Base-by-base conservation (phyloP, 1,140 invertebrate genomes). In the Zaprionus vittiger region DNA sequence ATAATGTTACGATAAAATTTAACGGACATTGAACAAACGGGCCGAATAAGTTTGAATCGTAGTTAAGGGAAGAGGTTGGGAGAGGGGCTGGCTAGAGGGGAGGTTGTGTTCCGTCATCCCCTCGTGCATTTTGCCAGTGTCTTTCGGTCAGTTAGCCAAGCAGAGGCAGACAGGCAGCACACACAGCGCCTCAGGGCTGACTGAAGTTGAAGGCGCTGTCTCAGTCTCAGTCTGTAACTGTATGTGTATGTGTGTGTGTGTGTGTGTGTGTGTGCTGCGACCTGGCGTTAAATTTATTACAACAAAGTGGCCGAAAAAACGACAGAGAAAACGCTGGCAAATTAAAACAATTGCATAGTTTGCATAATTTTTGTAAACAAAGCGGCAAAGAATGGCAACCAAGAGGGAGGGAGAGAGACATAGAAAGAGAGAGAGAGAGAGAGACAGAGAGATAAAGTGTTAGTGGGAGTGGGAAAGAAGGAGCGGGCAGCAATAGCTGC, bases 281-380 rank as follows among this genome's bases (percentile, higher is more conserved):
- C 70, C 68, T 80, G 73, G 83, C 83, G 83, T 86, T 85, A 82
- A 85, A 85, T 85, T 85, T 85, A 86, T 85, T 85, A 49, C 82
- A 81, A 83, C 59, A 83, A 68, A 73, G 57, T 75, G 76, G 56
- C 72, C 77, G 47, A 74, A 80, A 84, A 74, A 71, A 34, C 17
- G 11, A 34, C 24, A 44, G 24, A 44, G 54, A 52, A 56, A 79
- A 65, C n/a, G 57, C 20, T 56, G 61, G 65, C 28, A 76, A 85
- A 86, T 82, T 82, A 86, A 86, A 86, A 82, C 83, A 86, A 86
- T 86, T 86, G 83, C 83, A 82, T 82, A 72, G 76, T 86, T 86
- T 86, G 83, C 79, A 86, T 86, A 86, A 86, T 86, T 86, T 82
- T 63, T 86, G 83, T 86, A 86, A 86, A 86, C 83, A 86, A 86